Conservation (phyloP, 2,113 vertebrate genomes). For the Ardeotis arabs region DNA sequence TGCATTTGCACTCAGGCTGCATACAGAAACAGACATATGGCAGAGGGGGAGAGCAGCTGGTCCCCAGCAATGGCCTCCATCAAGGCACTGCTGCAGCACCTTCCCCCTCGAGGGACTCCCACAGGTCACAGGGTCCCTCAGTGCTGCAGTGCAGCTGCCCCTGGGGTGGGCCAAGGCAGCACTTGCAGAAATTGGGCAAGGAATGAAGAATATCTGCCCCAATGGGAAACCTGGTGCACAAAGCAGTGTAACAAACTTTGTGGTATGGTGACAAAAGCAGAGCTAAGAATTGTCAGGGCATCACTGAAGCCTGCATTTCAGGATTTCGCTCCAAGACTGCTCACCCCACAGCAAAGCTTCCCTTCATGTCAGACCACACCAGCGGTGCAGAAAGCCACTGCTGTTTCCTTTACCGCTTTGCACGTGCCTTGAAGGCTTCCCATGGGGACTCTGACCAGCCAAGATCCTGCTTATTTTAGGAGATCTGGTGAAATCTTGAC, state of each 20-base stretch:
- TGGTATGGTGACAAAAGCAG: not conserved
- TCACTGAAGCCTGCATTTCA: not conserved
- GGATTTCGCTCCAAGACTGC: not conserved
- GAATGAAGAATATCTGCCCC: not conserved
- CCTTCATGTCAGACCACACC: not conserved
- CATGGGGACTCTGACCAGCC: not conserved
- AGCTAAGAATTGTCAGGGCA: not conserved
- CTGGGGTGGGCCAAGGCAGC: not conserved
- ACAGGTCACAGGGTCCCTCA: not conserved
- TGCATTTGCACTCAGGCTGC: not conserved
- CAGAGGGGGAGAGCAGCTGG: not conserved
- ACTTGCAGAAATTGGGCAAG: not conserved
- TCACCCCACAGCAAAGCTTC: not conserved
- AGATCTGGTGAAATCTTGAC: not conserved
- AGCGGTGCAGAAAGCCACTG: not conserved
- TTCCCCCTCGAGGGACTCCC: not conserved
- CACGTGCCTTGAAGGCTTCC: not conserved
- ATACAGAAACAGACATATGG: not conserved
- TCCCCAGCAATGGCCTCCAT: not conserved
- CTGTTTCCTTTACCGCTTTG: not conserved
- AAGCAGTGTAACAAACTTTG: not conserved
- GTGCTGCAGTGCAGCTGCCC: not conserved
- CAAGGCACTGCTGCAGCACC: not conserved
- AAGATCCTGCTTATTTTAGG: not conserved
- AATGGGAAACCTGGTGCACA: not conserved